Conservation (phyloP, 2,113 vertebrate genomes). For the Carettochelys insculpta region DNA sequence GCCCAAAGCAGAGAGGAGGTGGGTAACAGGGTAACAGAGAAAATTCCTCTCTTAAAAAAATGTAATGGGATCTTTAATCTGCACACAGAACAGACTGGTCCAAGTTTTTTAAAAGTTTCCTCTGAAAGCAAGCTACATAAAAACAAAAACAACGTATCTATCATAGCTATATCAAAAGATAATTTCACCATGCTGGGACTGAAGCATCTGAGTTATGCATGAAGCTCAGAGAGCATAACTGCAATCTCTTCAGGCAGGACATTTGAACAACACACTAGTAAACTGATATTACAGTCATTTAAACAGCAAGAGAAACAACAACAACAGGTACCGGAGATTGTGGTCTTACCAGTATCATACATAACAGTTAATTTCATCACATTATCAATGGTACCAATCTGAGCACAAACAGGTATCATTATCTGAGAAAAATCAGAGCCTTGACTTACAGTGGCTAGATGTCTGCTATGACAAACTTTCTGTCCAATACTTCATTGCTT, state of each 20-base stretch:
- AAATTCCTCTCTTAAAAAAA: not conserved
- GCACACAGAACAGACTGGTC: not conserved
- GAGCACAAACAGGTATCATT: not conserved
- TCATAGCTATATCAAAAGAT: not conserved
- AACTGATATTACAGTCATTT: not conserved
- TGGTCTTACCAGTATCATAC: not conserved
- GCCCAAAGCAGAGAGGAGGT: not conserved
- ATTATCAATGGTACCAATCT: not conserved
- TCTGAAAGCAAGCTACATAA: not conserved
- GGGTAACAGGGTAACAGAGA: not conserved
- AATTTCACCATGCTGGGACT: not conserved
- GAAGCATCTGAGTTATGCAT: not conserved
- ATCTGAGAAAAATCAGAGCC: not conserved
- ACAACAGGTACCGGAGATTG: not conserved
- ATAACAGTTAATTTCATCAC: not conserved
- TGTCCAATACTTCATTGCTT: not conserved
- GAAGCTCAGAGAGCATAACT: accelerated
- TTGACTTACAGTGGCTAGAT: not conserved
- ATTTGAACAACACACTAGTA: not conserved
- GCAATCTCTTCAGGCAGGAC: not conserved
- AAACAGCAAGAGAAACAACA: not conserved
- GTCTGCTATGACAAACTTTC: not conserved
- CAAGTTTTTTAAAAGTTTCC: not conserved
- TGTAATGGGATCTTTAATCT: not conserved
- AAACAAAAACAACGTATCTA: not conserved